Percentiles rank a stretch among this genome's conserved stretches.
Conservation (phyloP, 2,888 invertebrate species). For the Lathronympha strigana region DNA sequence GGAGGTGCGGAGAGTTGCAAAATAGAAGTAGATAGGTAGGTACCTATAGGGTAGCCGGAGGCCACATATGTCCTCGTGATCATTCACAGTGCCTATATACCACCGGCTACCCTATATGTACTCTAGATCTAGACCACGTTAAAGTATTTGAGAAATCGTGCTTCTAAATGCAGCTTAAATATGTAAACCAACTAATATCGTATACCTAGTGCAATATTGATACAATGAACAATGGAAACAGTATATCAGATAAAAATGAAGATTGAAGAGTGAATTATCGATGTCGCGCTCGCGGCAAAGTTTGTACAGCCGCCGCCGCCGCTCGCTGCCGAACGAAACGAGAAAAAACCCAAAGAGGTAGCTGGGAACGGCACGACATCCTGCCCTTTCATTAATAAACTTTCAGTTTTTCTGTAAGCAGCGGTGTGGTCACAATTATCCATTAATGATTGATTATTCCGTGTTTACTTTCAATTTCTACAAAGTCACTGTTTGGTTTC, state of each 20-base stretch:
- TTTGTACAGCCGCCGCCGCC: slow-evolving; percentile 73
- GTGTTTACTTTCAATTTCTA: slow-evolving; percentile 74
- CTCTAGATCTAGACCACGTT: too few relatives aligned
- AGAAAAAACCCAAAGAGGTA: slow-evolving; percentile 60
- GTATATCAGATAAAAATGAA: slow-evolving; percentile 56
- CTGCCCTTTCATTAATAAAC: slow-evolving; percentile 68
- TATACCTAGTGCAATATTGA: slow-evolving; percentile 25
- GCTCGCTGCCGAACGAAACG: slow-evolving; percentile 65
- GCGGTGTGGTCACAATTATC: slow-evolving; percentile 63
- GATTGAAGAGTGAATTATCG: slow-evolving; percentile 79
- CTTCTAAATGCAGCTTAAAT: too few relatives aligned
- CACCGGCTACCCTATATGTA: too few relatives aligned
- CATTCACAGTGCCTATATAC: too few relatives aligned
- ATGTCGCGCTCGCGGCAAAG: slow-evolving; percentile 74
- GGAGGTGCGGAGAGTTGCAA: too few relatives aligned
- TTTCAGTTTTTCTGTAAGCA: slow-evolving; percentile 63
- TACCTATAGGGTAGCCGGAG: too few relatives aligned
- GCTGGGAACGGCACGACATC: slow-evolving; percentile 70
- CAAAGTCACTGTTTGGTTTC: slow-evolving; percentile 66
- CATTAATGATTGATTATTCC: slow-evolving; percentile 76
- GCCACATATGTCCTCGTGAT: too few relatives aligned
- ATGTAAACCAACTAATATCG: background rate
- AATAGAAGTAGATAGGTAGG: too few relatives aligned
- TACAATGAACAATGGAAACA: slow-evolving; percentile 62
- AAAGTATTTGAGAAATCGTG: too few relatives aligned